phyloP scores from a whole-genome alignment of 2,113 vertebrate species.

The Eulemur rufifrons region DNA sequence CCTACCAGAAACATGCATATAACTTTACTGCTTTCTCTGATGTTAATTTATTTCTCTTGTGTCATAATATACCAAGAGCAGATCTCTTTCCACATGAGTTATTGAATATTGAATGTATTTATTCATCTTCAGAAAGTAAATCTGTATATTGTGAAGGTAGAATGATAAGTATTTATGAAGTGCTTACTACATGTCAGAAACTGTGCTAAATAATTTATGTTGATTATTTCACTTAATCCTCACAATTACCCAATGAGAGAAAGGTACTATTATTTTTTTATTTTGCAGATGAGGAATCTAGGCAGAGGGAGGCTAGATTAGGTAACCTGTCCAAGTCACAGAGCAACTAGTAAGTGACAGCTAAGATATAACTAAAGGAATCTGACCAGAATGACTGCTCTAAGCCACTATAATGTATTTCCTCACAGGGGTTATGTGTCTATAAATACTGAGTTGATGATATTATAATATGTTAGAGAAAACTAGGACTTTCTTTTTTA shows the following conservation, averaged over 20 bases:
- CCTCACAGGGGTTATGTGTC: not conserved
- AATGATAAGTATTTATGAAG: not conserved
- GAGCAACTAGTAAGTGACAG: not conserved
- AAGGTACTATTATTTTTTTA: not conserved
- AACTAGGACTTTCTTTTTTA: not conserved
- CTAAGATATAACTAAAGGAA: not conserved
- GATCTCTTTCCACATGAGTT: constrained; percentile 27
- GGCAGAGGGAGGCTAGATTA: constrained; percentile 6
- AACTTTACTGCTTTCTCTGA: not conserved
- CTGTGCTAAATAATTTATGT: not conserved
- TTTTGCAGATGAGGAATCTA: constrained; percentile 19
- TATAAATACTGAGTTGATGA: constrained; percentile 10
- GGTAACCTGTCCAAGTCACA: not conserved
- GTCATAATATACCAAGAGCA: not conserved
- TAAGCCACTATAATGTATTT: not conserved
- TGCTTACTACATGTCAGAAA: not conserved
- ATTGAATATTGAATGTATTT: constrained; percentile 13
- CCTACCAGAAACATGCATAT: not conserved
- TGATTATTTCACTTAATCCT: not conserved
- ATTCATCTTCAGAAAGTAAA: constrained; percentile 46
- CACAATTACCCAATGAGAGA: not conserved
- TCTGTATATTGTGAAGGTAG: not conserved
- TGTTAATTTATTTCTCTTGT: constrained; percentile 27
- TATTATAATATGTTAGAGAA: not conserved
- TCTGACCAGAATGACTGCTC: not conserved